phyloP scores from a whole-genome alignment of 2,888 invertebrate genomes.

The Orthosia gothica region DNA sequence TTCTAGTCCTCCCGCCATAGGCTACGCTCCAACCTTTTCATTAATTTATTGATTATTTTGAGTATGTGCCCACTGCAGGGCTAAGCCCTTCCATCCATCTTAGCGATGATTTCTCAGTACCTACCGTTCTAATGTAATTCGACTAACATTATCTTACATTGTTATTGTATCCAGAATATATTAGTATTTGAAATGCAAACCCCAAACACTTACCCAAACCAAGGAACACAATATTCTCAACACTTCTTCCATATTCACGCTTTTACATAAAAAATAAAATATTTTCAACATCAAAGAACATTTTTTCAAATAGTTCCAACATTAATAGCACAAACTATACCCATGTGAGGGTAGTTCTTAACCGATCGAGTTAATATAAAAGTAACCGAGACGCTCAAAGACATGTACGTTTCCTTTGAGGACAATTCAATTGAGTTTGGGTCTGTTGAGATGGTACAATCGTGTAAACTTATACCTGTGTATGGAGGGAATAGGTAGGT shows the following conservation, averaged over 20 bases:
- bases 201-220: no score
- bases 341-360: neutral
- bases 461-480: neutral
- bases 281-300: neutral
- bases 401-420: constrained; percentile 12
- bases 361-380: constrained; percentile 15
- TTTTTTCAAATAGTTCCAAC: neutral
- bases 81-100: no score
- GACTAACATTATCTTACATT: no score
- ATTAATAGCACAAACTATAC: neutral
- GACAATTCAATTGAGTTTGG: constrained; percentile 13
- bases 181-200: no score
- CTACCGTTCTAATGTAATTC: no score
- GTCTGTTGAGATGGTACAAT: neutral
- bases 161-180: no score
- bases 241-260: neutral
- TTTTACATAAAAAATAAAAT: neutral
- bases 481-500: neutral
- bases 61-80: no score
- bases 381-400: neutral
- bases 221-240: no score
- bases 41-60: no score
- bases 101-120: no score
- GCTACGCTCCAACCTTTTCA: no score
- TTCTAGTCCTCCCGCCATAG: no score